A percentile compares a stretch with the other conserved stretches of the same genome.
These are phyloP conservation scores for Probosciger aterrimus DNA, from an alignment of 2,113 vertebrate species.

Conservation along the genomic window DNA sequence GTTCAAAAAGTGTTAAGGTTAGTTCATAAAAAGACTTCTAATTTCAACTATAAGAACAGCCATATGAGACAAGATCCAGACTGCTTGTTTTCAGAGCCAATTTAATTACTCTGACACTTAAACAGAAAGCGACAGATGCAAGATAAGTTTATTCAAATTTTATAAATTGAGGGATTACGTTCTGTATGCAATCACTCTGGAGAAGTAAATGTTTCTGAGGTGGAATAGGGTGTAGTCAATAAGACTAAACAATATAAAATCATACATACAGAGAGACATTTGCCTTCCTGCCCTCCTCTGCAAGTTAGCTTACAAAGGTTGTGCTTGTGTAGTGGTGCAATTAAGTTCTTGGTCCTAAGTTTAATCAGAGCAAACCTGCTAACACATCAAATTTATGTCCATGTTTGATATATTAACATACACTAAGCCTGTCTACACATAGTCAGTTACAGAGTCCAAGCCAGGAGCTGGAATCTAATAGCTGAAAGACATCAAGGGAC, in stretches of 20 bases:
- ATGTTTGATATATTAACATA: constrained; percentile 37
- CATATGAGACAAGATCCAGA: not conserved
- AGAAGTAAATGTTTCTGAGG: not conserved
- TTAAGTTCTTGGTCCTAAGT: constrained; percentile 33
- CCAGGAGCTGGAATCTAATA: not conserved
- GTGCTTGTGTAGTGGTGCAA: not conserved
- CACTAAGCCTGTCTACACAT: constrained; percentile 28
- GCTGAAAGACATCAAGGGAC: not conserved
- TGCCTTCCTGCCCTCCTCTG: not conserved
- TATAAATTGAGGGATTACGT: not conserved
- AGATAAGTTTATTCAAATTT: not conserved
- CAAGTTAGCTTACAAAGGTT: not conserved
- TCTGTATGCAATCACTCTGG: not conserved
- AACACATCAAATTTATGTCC: constrained; percentile 19
- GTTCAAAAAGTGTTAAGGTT: not conserved
- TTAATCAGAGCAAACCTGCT: constrained; percentile 28
- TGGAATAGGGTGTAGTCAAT: not conserved
- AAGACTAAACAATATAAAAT: not conserved
- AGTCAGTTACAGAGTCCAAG: not conserved
- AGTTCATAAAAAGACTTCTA: not conserved
- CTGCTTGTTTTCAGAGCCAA: not conserved
- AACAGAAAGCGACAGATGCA: not conserved
- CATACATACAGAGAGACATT: not conserved
- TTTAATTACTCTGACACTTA: not conserved
- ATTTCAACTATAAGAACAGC: not conserved